These are phyloP conservation scores for Rhyzopertha dominica DNA, from an alignment of 1,140 invertebrate genomes.

Conservation along the genomic window DNA sequence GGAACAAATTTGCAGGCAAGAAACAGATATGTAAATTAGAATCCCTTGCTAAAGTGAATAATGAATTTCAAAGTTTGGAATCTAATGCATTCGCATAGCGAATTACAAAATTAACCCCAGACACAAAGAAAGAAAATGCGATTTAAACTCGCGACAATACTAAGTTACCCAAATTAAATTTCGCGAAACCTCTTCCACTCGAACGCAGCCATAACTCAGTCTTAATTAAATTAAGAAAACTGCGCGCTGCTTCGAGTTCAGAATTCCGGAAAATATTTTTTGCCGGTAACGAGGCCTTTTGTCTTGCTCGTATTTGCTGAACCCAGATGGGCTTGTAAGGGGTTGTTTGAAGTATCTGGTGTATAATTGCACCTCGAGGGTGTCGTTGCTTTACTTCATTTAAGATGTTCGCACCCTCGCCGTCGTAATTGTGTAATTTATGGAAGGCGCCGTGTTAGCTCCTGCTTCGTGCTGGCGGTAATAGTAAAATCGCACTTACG, in stretches of 20 bases:
- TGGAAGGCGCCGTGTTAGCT: slow-evolving; percentile 24
- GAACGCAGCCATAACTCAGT: slow-evolving; percentile 32
- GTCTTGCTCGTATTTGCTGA: slow-evolving; percentile 24
- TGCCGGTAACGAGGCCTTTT: slow-evolving; percentile 36
- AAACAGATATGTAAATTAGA: slow-evolving; percentile 29
- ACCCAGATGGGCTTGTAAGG: slow-evolving; percentile 36
- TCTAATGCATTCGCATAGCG: slow-evolving; percentile 25
- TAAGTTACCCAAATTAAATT: slow-evolving; percentile 39
- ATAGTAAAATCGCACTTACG: too few species aligned
- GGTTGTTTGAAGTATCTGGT: slow-evolving; percentile 30
- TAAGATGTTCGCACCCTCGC: slow-evolving; percentile 34
- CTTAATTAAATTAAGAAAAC: slow-evolving; percentile 40
- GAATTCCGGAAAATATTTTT: slow-evolving; percentile 35
- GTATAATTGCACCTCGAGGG: slow-evolving; percentile 37
- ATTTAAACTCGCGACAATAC: slow-evolving; percentile 37
- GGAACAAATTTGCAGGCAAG: slow-evolving; percentile 17
- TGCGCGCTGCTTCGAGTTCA: slow-evolving; percentile 19
- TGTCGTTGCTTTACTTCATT: slow-evolving; percentile 30
- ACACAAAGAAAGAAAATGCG: slow-evolving; percentile 23
- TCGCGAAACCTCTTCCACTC: slow-evolving; percentile 24
- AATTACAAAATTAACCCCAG: slow-evolving; percentile 34
- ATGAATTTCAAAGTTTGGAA: slow-evolving; percentile 29
- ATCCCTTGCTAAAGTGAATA: slow-evolving; percentile 25
- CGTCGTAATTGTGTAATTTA: slow-evolving; percentile 38
- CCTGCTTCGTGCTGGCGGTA: not conserved